phyloP scores from a whole-genome alignment of 1,140 invertebrate species.

The Apis mellifera region Amel_HAv3.1 CM009931.2:14935501-14936000 shows the following conservation, averaged over 20 bases:
- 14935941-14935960: conserved; percentile 37
- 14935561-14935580: not conserved
- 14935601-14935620: not conserved
- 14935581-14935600: not conserved
- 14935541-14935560: not conserved
- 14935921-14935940: not conserved
- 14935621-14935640: not conserved
- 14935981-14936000: not conserved
- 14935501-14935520: not conserved
- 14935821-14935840: too few relatives aligned
- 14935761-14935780: too few relatives aligned
- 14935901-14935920: conserved; percentile 23
- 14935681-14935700: not conserved
- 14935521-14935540: conserved; percentile 26
- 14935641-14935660: not conserved
- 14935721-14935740: not conserved
- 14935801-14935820: too few relatives aligned
- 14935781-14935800: too few relatives aligned
- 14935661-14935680: not conserved
- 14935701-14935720: not conserved
- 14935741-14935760: too few relatives aligned
- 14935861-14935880: not conserved
- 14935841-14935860: too few relatives aligned
- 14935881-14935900: conserved; percentile 12
- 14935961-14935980: conserved; percentile 16